Percentiles rank a stretch among this genome's conserved stretches.
These are phyloP conservation scores for Chloroceryle aenea DNA, from an alignment of 2,113 vertebrate species.

Conservation along the genomic window DNA sequence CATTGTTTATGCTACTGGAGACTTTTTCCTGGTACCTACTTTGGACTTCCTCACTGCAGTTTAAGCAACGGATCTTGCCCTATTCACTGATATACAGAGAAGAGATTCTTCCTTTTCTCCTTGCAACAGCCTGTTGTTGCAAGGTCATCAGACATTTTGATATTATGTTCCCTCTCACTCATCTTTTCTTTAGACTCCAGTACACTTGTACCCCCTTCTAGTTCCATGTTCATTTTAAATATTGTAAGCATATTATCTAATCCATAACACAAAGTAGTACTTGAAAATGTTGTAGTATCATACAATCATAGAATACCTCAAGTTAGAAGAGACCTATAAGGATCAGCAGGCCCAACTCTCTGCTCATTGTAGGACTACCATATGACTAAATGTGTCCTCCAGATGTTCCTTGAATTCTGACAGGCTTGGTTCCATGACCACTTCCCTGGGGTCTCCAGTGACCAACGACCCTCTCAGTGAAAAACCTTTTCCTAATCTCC, in stretches of 20 bases:
- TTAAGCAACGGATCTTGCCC: neutral
- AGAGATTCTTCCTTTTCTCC: neutral
- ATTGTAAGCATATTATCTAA: neutral
- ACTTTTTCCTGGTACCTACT: neutral
- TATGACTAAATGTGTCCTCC: neutral
- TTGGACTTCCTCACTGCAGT: neutral
- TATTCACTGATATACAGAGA: neutral
- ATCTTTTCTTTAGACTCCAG: neutral
- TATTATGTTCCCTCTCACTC: neutral
- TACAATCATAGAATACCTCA: neutral
- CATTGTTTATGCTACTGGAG: neutral
- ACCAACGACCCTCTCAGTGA: neutral
- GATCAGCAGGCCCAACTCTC: neutral
- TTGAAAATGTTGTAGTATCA: neutral
- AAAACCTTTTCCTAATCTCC: neutral
- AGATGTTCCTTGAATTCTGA: neutral
- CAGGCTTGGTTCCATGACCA: neutral
- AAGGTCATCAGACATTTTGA: neutral
- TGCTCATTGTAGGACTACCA: neutral
- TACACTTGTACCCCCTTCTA: neutral
- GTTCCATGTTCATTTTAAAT: neutral
- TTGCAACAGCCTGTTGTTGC: neutral
- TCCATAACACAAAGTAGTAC: neutral
- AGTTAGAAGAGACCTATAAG: neutral
- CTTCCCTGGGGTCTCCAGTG: neutral